Evolutionary conservation across 1,140 invertebrate species (phyloP), one percentile per base, ranked within the genome.

Genomic region (Ceratosolen fusciceps): DNA sequence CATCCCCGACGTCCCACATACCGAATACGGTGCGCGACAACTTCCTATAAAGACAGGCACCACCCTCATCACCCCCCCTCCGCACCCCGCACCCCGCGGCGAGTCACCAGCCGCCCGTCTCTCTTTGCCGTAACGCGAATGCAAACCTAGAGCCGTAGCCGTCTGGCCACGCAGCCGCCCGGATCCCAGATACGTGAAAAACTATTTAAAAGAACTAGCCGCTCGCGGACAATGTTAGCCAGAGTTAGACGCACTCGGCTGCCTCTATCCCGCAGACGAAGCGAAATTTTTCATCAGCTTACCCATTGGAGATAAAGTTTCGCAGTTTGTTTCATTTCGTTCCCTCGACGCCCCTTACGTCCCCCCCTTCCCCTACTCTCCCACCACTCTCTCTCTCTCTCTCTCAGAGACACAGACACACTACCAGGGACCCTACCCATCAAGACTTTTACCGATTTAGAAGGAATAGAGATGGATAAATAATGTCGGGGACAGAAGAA

Each of bases 231-330:
- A 67, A 65, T 76, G 54, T 34, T 8, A 10, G 26, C 24, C 9
- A 54, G 73, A 39, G 70, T 34, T 34, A 16, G 4, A 24, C 65
- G 24, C 65, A 67, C 21, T 37, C 31, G 71, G 31, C 4, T 47
- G 75, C 2, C 24, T 71, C 26, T 9, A 29, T 29, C 5, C 39
- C 43, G 31, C 29, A 24, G 68, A 71, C 24, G 62, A 70, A 58
- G 29, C 68, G 56, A 78, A 60, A 78, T 78, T 78, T 72, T 72
- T 78, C 76, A 78, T 72, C 76, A 47, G 26, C 39, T 71, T 19
- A 12, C 26, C 68, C 14, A 14, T 26, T 62, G 19, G n/a, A 54
- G 14, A 34, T 54, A 71, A 71, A 71, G 67, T 71, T 76, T 39
- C 24, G 7, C 37, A 70, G 24, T 49, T 52, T 31, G 68, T 71